Evolutionary conservation across 2,888 invertebrate genomes (phyloP).

Genomic region (Drosophila hamatofila): DNA sequence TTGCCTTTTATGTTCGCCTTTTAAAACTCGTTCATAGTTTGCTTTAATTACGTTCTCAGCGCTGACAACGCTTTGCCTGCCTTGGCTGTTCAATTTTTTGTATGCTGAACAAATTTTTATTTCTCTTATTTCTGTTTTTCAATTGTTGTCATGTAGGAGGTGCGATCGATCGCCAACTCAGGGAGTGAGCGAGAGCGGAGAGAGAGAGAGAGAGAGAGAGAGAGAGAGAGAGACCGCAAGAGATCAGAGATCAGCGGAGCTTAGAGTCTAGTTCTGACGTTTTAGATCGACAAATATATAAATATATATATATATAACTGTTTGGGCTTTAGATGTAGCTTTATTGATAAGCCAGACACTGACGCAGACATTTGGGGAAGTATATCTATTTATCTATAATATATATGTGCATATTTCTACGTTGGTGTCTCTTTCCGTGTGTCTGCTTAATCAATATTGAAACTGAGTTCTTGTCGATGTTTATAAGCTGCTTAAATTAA

Average conservation of each 20-base stretch:
- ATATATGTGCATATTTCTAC: not conserved
- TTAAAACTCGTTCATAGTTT: constrained; percentile 69
- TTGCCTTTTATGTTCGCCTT: constrained; percentile 55
- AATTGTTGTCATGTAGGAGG: constrained; percentile 53
- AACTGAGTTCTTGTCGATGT: not conserved
- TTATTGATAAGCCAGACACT: constrained; percentile 55
- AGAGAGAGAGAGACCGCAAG: not conserved
- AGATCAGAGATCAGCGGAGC: constrained; percentile 35
- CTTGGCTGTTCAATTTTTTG: constrained; percentile 27
- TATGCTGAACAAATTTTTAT: constrained; percentile 37
- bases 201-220: constrained; percentile 8
- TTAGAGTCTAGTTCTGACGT: constrained; percentile 28
- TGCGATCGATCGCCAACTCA: constrained; percentile 46
- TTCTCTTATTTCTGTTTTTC: constrained; percentile 8
- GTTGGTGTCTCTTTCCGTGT: constrained; percentile 8
- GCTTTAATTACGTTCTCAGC: constrained; percentile 66
- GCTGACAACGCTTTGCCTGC: constrained; percentile 43
- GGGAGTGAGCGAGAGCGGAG: not conserved
- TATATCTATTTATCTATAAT: constrained; percentile 16
- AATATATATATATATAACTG: constrained; percentile 16
- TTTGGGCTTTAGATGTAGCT: constrained; percentile 53
- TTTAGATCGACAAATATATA: constrained; percentile 3
- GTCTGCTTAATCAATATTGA: constrained; percentile 5
- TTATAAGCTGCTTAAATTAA: constrained; percentile 5
- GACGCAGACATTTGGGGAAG: constrained; percentile 36